These are phyloP conservation scores for Sepioteuthis lessoniana DNA, from an alignment of 2,888 invertebrate species.

Conservation along the genomic window DNA sequence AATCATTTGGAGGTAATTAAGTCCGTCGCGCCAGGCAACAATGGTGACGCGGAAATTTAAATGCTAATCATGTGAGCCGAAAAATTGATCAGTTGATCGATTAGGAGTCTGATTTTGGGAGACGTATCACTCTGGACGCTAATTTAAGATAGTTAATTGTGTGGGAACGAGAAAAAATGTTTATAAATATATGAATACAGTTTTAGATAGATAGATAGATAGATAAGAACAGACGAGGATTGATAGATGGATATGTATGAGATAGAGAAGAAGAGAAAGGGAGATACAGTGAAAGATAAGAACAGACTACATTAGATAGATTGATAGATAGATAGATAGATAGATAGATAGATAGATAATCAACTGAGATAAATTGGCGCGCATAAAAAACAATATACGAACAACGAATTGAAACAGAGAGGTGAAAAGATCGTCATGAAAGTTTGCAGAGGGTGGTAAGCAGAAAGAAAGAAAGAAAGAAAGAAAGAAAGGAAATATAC, in stretches of 20 bases:
- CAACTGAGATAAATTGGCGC: too few species aligned
- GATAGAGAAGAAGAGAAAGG: too few species aligned
- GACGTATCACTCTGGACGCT: background rate
- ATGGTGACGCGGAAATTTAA: background rate
- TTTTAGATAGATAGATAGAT: background rate
- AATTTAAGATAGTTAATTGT: background rate
- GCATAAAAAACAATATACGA: too few species aligned
- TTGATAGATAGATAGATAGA: constrained; percentile 1
- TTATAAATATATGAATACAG: background rate
- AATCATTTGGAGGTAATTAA: background rate
- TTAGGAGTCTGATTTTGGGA: background rate
- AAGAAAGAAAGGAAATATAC: background rate
- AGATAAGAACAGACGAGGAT: too few species aligned
- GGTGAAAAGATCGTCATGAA: too few species aligned
- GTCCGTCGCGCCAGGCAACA: background rate
- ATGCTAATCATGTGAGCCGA: background rate
- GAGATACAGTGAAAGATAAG: too few species aligned
- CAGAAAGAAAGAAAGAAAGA: background rate
- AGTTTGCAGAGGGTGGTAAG: too few species aligned
- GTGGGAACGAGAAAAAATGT: background rate
- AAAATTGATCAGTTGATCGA: background rate
- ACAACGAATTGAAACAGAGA: too few species aligned
- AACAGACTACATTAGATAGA: background rate
- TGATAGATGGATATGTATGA: too few species aligned
- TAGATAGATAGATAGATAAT: background rate